These are phyloP conservation scores for Neelides sp. DNA, from an alignment of 1,140 invertebrate genomes.

Conservation along the genomic window DNA sequence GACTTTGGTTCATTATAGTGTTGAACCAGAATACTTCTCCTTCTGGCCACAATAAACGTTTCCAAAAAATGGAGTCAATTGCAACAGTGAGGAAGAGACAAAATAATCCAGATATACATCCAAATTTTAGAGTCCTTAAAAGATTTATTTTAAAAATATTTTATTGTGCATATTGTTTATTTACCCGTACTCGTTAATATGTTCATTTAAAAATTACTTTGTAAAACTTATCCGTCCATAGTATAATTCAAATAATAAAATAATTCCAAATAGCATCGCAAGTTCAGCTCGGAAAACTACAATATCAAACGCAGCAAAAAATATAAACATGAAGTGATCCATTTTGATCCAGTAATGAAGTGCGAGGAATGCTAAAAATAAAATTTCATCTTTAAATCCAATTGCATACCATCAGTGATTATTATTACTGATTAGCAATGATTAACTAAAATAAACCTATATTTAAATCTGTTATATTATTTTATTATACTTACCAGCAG, in stretches of 20 bases:
- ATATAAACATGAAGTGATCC: conserved; percentile 61
- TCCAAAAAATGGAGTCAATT: conserved; percentile 91
- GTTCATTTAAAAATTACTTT: conserved; percentile 36
- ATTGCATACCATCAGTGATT: conserved; percentile 14
- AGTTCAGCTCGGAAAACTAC: conserved; percentile 87
- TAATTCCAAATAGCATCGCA: conserved; percentile 69
- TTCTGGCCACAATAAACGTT: conserved; percentile 83
- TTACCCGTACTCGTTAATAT: neutral
- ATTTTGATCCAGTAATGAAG: conserved; percentile 71
- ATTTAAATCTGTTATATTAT: conserved; percentile 8
- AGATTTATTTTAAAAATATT: conserved; percentile 2
- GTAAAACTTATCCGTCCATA: conserved; percentile 40
- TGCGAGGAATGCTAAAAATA: conserved; percentile 69
- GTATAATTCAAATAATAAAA: conserved; percentile 66
- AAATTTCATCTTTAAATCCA: neutral
- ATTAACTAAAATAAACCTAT: conserved; percentile 23
- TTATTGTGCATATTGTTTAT: neutral
- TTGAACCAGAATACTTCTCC: conserved; percentile 96
- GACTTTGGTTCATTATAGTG: conserved; percentile 83
- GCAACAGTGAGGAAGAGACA: conserved; percentile 58
- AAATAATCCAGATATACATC: conserved; percentile 53
- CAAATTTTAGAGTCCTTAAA: conserved; percentile 58
- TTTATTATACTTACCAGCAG: conserved; percentile 57
- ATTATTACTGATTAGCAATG: conserved; percentile 4
- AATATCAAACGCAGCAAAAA: conserved; percentile 68